Conservation (phyloP, 2,797 vertebrate species). For the Hydrocynus forskahlii region DNA sequence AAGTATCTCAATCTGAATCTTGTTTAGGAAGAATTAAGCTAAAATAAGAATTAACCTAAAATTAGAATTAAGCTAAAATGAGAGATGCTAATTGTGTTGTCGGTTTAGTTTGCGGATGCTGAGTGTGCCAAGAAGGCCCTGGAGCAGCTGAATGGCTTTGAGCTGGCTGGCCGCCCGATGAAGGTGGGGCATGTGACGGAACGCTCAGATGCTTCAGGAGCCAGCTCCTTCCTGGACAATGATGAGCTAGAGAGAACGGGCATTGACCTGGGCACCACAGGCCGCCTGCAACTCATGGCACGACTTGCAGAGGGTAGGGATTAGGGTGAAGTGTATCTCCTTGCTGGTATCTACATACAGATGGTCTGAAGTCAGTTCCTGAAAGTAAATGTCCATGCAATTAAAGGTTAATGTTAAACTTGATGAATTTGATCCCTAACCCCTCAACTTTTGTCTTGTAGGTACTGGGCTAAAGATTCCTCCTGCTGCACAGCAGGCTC, state of each 20-base stretch:
- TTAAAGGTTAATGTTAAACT: too few species aligned
- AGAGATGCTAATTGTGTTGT: background rate
- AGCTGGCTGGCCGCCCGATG: conserved; percentile 96
- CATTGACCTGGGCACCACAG: conserved; percentile 97
- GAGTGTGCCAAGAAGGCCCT: conserved; percentile 98
- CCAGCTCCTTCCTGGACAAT: conserved; percentile 97
- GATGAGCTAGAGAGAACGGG: conserved; percentile 97
- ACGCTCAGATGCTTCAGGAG: conserved; percentile 94
- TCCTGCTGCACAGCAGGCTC: conserved; percentile 94
- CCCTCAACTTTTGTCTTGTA: conserved; percentile 55
- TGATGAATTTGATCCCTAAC: background rate
- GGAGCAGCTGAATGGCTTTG: conserved; percentile 97
- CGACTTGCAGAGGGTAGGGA: conserved; percentile 92
- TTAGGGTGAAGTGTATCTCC: background rate
- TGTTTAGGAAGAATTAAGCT: background rate
- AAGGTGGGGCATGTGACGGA: conserved; percentile 98
- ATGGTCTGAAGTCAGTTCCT: background rate
- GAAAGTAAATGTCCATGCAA: too few species aligned
- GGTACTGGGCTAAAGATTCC: conserved; percentile 98
- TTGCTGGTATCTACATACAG: too few species aligned
- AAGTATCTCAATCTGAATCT: conserved; percentile 55
- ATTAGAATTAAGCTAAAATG: background rate
- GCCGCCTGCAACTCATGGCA: conserved; percentile 96
- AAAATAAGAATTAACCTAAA: background rate
- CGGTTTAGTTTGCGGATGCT: conserved; percentile 93